Evolutionary conservation across 2,113 vertebrate species (phyloP).

Genomic region (Dendropsophus ebraccatus): DNA sequence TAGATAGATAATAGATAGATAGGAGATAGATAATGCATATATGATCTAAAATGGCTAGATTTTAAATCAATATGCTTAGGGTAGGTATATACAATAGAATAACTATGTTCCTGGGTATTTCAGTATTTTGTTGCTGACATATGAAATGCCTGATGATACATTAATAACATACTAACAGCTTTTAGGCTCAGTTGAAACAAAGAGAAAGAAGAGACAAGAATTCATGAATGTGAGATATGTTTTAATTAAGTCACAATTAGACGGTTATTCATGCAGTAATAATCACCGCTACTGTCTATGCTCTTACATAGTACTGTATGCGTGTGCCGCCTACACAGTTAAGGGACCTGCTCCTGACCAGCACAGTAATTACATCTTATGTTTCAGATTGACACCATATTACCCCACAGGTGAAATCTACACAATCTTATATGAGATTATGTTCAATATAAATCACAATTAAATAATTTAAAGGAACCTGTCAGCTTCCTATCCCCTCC

Average conservation of each 20-base stretch:
- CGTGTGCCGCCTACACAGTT: background rate
- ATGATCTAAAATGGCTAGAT: too few relatives aligned
- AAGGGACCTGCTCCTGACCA: background rate
- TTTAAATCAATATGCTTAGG: too few relatives aligned
- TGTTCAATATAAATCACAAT: background rate
- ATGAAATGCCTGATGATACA: background rate
- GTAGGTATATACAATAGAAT: too few relatives aligned
- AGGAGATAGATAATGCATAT: too few relatives aligned
- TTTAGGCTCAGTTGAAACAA: background rate
- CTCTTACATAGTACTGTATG: background rate
- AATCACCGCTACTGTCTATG: background rate
- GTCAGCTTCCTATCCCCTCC: too few relatives aligned
- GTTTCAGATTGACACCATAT: background rate
- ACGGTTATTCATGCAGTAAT: constrained; percentile 19
- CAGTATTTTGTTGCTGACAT: too few relatives aligned
- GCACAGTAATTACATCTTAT: constrained; percentile 12
- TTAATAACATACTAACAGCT: background rate
- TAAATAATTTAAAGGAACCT: too few relatives aligned
- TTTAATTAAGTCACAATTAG: constrained; percentile 27
- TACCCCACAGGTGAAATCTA: background rate
- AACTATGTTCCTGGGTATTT: too few relatives aligned
- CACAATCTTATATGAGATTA: background rate
- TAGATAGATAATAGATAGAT: too few relatives aligned
- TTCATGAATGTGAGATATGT: background rate
- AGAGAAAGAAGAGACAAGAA: background rate